Percentiles rank a stretch among this genome's conserved stretches.
These are phyloP conservation scores for Micromussa lordhowensis DNA, from an alignment of 92 coral and sea anemone genomes.

Conservation along the genomic window DNA sequence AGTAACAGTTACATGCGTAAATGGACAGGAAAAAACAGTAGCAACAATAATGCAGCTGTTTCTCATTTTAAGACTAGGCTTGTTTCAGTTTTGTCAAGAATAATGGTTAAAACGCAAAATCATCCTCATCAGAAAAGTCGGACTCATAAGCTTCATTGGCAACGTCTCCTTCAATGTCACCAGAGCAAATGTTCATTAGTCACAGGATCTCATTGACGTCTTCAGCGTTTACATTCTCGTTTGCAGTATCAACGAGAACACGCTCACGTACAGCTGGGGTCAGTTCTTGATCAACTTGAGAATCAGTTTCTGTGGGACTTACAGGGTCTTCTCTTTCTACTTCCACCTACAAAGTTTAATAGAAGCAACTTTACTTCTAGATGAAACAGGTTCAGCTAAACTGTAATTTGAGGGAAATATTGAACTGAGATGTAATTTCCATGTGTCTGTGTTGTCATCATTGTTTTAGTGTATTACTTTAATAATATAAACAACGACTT, in stretches of 20 bases:
- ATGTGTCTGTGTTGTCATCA: too few species aligned
- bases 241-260: not conserved
- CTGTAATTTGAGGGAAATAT: too few species aligned
- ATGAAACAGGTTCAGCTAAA: not conserved
- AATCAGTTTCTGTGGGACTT: not conserved
- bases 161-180: not conserved
- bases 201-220: slow-evolving; percentile 31
- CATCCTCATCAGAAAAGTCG: not conserved
- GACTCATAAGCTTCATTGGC: slow-evolving; percentile 11
- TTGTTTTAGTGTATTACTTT: not conserved
- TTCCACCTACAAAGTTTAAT: not conserved
- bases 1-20: too few species aligned
- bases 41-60: too few species aligned
- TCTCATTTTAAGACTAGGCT: too few species aligned
- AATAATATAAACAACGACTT: not conserved
- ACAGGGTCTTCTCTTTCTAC: not conserved
- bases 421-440: too few species aligned
- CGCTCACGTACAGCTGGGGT: not conserved
- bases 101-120: too few species aligned
- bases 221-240: not conserved
- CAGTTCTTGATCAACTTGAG: not conserved
- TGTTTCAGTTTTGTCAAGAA: too few species aligned
- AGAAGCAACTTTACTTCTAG: not conserved
- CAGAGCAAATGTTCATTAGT: slow-evolving; percentile 9
- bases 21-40: too few species aligned